Evolutionary conservation across 2,888 invertebrate genomes (phyloP), one percentile per base, ranked within the genome.

Genomic region (Cataglyphis albicans): DNA sequence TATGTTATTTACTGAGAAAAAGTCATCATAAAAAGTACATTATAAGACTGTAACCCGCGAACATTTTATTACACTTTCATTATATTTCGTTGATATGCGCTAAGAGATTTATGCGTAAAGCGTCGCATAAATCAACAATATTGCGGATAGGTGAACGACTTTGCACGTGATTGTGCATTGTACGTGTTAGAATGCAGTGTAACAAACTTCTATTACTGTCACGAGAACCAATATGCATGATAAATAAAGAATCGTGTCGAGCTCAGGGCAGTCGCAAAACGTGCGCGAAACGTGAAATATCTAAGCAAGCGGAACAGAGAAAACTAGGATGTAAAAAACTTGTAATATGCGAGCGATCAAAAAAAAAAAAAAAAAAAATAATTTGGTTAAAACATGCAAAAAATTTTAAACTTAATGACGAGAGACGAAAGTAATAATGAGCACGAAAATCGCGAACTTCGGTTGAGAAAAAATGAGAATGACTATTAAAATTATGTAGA

Each of bases 201-300:
- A 25, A 15, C 41, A 25, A 65, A 65, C 21, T 65, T 65, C 25
- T 25, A 44, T 65, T 65, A 25, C 41, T 41, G 25, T 41, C 41
- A 65, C 21, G 44, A 65, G 25, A 65, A 65, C 32, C 25, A 67
- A 67, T 67, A 67, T 57, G 59, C 83, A 76, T 75, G 78, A 78
- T 81, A 85, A 87, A 87, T 80, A 85, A 84, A 87, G 83, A 85
- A 83, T 82, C 84, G 82, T 83, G 52, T 21, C 12, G 5, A 21
- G 68, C 55, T 57, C 41, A 29, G 44, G 3, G 48, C 44, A n/a
- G 18, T 15, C 65, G 74, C 59, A 48, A 74, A 80, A 21, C 21
- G 21, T 72, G 59, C n/a, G 12, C 15, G 70, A 72, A 68, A 70
- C 68, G 78, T 32, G 44, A 64, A 81, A 65, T 70, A 63, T 59